Base-by-base conservation (phyloP, 1,140 invertebrate genomes). In the Leptoteleia sp. region DNA sequence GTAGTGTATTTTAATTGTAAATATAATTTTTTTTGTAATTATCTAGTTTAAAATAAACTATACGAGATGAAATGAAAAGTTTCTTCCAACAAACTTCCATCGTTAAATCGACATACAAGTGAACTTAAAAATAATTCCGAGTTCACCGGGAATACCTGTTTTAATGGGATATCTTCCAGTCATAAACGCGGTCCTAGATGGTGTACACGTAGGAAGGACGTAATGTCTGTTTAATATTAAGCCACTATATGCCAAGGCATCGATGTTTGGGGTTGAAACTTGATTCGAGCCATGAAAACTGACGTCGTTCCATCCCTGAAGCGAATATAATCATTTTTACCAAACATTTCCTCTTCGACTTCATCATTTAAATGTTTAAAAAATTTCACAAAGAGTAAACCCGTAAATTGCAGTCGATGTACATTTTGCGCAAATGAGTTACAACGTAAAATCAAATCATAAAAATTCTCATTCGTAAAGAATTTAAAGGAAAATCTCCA, bases 251-350 rank as follows among this genome's bases (percentile, higher is more conserved):
- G 92, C 93, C 13, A 94, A 82, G 2, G 91, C 90, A 80, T 94
- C 93, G 25, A 94, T 92, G 73, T 94, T 93, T 8, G 93, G 93
- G 1, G 93, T 94, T 11, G 91, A 92, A 78, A 94, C 92, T 83
- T 94, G 90, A 50, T 91, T 83, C 1, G 92, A 91, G 1, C 94
- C 94, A 79, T 94, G 93, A 81, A 94, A 94, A 73, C 93, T 91
- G 1, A 94, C 91, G 83, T 94, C 93, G 83, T 94, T 93, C 91
- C 92, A 94, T 0, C 93, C 93, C 93, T 94, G 27, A 71, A 81
- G 65, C 33, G 48, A 37, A 65, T 16, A 22, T 43, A 47, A 33
- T 77, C 40, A 12, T n/a, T 37, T 7, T 19, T 33, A 45, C 11
- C 57, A 37, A 3, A 11, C 4, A n/a, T n/a, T n/a, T n/a, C n/a